Evolutionary conservation across 2,888 invertebrate species (phyloP).

Genomic region (Beris chalybata): DNA sequence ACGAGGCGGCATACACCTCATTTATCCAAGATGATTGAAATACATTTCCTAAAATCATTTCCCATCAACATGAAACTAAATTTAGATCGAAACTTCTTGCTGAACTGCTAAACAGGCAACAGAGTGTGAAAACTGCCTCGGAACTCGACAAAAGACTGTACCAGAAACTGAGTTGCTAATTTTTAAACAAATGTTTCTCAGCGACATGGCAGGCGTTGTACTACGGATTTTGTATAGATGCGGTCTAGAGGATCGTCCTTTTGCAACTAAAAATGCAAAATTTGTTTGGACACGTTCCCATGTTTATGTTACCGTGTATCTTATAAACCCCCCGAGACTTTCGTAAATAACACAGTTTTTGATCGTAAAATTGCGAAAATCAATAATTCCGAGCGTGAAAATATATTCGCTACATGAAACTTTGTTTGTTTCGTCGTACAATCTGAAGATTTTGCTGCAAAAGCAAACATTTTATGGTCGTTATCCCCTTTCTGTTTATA

Average conservation of each 20-base stretch:
- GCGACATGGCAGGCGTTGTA: background rate
- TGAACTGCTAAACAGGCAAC: too few species aligned
- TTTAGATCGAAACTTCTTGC: conserved; percentile 11
- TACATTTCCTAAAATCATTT: conserved; percentile 38
- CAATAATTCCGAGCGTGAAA: conserved; percentile 28
- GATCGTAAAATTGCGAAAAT: conserved; percentile 22
- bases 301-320: conserved; percentile 8
- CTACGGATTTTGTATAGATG: background rate
- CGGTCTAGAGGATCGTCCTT: background rate
- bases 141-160: too few species aligned
- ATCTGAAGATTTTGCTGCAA: background rate
- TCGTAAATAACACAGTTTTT: conserved; percentile 5
- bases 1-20: conserved; percentile 3
- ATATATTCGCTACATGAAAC: conserved; percentile 14
- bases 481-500: conserved; percentile 11
- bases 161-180: conserved; percentile 14
- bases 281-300: conserved; percentile 27
- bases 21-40: conserved; percentile 34
- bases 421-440: conserved; percentile 3
- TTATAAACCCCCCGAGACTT: conserved; percentile 1
- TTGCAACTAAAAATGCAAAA: conserved; percentile 1
- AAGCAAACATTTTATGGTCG: too few species aligned
- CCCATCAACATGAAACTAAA: conserved; percentile 34
- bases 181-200: conserved; percentile 20
- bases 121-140: too few species aligned